phyloP scores from a whole-genome alignment of 2,113 vertebrate genomes.

The Upupa epops region DNA sequence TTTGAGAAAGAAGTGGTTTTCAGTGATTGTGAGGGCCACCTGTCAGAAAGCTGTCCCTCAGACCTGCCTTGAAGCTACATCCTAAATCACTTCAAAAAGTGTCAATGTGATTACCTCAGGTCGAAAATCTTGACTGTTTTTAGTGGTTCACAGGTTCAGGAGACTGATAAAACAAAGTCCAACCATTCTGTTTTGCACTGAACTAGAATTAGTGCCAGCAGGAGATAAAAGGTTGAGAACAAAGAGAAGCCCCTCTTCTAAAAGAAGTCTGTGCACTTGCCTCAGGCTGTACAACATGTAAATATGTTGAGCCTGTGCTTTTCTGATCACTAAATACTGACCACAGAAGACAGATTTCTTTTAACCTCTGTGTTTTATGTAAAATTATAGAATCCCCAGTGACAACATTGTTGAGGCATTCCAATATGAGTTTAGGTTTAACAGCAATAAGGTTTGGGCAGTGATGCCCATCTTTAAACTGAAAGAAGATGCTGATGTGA shows the following conservation, averaged over 20 bases:
- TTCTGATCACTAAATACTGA: background rate
- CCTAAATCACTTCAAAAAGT: background rate
- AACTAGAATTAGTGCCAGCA: background rate
- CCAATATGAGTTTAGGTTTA: background rate
- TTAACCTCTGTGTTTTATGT: background rate
- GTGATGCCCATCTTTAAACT: background rate
- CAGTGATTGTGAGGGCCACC: background rate
- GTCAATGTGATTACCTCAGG: background rate
- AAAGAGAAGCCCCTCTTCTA: background rate
- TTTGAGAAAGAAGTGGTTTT: background rate
- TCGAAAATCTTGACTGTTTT: background rate
- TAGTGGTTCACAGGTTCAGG: background rate
- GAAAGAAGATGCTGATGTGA: background rate
- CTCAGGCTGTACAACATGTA: background rate
- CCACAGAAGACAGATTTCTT: background rate
- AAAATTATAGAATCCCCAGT: background rate
- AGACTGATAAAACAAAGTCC: background rate
- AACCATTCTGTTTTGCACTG: background rate
- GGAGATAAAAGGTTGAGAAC: background rate
- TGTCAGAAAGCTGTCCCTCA: background rate
- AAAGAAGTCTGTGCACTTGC: background rate
- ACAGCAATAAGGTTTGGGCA: background rate
- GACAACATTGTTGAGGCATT: background rate
- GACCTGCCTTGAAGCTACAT: background rate
- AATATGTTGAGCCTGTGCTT: background rate